Evolutionary conservation across 2,888 invertebrate genomes (phyloP).

Genomic region (Lasioglossum leucozonium): DNA sequence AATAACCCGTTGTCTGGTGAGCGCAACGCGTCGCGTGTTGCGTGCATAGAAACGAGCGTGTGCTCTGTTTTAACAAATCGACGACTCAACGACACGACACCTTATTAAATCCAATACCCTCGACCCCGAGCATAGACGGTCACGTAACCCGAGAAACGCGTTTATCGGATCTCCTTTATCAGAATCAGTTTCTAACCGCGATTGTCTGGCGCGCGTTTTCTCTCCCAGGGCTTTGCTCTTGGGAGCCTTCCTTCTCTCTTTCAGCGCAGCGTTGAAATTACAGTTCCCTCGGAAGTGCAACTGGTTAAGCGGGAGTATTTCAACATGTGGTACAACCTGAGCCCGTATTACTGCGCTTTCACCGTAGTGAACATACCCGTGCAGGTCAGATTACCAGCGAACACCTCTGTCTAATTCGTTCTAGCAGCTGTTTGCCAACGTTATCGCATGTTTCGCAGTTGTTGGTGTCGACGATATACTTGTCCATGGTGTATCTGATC

Average conservation of each 20-base stretch:
- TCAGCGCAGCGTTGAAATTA: conserved; percentile 65
- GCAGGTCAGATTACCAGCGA: conserved; percentile 85
- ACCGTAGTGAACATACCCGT: conserved; percentile 90
- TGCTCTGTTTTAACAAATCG: background rate
- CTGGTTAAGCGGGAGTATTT: conserved; percentile 93
- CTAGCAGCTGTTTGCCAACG: background rate
- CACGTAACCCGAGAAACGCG: background rate
- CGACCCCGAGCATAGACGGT: background rate
- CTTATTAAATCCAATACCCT: background rate
- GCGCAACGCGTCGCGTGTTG: background rate
- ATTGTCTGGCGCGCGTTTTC: background rate
- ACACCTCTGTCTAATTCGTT: conserved; percentile 9
- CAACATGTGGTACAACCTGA: conserved; percentile 93
- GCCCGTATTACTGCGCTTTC: conserved; percentile 91
- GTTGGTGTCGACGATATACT: conserved; percentile 88
- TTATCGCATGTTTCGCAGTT: conserved; percentile 74
- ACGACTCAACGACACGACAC: background rate
- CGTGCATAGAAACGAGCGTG: background rate
- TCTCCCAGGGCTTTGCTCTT: background rate
- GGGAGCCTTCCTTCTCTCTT: background rate
- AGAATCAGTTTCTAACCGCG: conserved; percentile 1
- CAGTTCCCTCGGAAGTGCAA: conserved; percentile 92
- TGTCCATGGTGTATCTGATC: conserved; percentile 90
- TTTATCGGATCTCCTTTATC: background rate
- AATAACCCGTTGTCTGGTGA: background rate